These are phyloP conservation scores for Agrotis exclamationis DNA, from an alignment of 2,888 invertebrate species.

Conservation along the genomic window DNA sequence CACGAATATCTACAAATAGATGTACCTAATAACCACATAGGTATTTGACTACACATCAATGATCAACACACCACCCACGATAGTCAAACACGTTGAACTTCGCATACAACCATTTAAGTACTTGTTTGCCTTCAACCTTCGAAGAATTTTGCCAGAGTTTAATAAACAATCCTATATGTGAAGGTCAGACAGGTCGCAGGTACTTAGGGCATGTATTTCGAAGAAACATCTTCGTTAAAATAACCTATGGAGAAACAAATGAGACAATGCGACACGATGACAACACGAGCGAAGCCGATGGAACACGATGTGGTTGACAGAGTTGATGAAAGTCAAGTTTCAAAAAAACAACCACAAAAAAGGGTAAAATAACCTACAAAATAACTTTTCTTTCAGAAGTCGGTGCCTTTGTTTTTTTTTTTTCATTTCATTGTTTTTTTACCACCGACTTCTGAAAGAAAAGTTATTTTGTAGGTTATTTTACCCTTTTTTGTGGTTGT, in stretches of 20 bases:
- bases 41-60: slow-evolving; percentile 21
- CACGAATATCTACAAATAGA: slow-evolving; percentile 13
- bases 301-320: neutral
- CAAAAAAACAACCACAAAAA: too few species aligned
- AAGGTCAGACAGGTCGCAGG: slow-evolving; percentile 35
- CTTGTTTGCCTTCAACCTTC: slow-evolving; percentile 60
- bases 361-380: too few species aligned
- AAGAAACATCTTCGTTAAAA: slow-evolving; percentile 2
- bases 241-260: slow-evolving; percentile 4
- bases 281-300: neutral
- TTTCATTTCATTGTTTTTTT: too few species aligned
- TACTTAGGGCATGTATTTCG: slow-evolving; percentile 5
- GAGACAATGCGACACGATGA: slow-evolving; percentile 2
- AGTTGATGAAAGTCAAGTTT: slow-evolving; percentile 3
- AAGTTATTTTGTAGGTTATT: too few species aligned
- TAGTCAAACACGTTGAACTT: slow-evolving; percentile 49
- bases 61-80: slow-evolving; percentile 50
- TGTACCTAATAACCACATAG: slow-evolving; percentile 10
- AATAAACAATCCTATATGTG: slow-evolving; percentile 45
- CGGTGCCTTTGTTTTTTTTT: too few species aligned
- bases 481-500: too few species aligned
- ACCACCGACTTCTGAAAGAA: too few species aligned
- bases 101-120: slow-evolving; percentile 53
- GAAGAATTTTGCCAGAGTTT: slow-evolving; percentile 59
- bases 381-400: too few species aligned